These are phyloP conservation scores for Antechinus flavipes DNA, from an alignment of 2,113 vertebrate species.

Conservation along the genomic window DNA sequence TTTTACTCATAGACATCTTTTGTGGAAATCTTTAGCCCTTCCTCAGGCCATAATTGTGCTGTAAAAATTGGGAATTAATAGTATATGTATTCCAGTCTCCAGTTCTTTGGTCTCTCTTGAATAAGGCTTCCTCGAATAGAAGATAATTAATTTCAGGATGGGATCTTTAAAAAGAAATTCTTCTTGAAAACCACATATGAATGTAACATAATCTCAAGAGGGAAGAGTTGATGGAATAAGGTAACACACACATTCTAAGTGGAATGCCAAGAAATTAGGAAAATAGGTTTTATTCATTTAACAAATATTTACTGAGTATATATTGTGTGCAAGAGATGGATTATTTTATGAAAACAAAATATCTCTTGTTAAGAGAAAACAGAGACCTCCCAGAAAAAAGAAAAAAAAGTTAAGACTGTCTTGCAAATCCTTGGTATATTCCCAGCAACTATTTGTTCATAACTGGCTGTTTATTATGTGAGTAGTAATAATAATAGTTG, in stretches of 20 bases:
- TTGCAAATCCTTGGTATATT: background rate
- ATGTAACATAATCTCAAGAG: background rate
- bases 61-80: background rate
- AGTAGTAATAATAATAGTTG: background rate
- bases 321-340: background rate
- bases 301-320: background rate
- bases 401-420: background rate
- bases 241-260: background rate
- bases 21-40: background rate
- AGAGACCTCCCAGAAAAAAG: background rate
- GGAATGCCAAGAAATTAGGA: background rate
- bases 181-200: background rate
- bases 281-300: background rate
- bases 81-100: background rate
- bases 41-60: background rate
- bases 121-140: background rate
- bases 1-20: background rate
- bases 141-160: background rate
- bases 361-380: background rate
- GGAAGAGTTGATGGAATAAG: background rate
- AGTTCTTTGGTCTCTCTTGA: background rate
- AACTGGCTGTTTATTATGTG: background rate
- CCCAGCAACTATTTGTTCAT: background rate
- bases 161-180: background rate
- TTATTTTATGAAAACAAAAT: constrained; percentile 20